Base-by-base conservation (phyloP, 1,140 invertebrate species). In the Globodera ellingtonae region DNA sequence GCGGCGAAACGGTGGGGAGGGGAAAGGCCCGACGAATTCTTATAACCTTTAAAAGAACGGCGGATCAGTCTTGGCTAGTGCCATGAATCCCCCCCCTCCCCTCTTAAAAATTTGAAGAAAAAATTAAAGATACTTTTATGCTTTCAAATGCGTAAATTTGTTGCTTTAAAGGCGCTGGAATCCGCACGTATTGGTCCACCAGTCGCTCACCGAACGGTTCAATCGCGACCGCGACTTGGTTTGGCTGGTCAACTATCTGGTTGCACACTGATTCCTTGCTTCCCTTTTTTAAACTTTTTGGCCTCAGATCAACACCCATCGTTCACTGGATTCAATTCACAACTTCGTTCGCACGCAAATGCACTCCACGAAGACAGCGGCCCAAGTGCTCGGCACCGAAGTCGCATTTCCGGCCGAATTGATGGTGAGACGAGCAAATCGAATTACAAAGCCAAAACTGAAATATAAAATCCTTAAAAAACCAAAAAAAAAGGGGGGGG, bases 181-280 rank as follows among this genome's bases (percentile, higher is more conserved):
- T 44, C 79, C 79, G 9, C 81, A 82, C 48, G 72, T 82, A 10
- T 44, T 82, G 10, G 81, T 82, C 15, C 62, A n/a, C n/a, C 46
- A 66, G 21, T 24, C 75, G 13, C 48, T 82, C 44, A 46, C 24
- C n/a, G 81, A 82, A 44, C 48, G 70, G 10, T 82, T 82, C 66
- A 82, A 82, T 44, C 56, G 74, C 18, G 72, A 82, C 13, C 44
- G 50, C 52, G 81, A 82, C 72, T 46, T 82, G 15, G 62, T 78
- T 21, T 66, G 66, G 79, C 75, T 82, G 46, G 81, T 82, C 13
- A 70, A 78, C 10, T 83, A 82, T 35, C 50, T 82, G 9, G 81
- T 82, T 5, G 24, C 24, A 7, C 15, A 35, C 35, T 2, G 1
- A 35, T 35, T 35, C 35, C 35, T 3, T 35, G 35, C 35, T 35